Conservation (phyloP, 2,888 invertebrate genomes). For the Elgonia sp. region DNA sequence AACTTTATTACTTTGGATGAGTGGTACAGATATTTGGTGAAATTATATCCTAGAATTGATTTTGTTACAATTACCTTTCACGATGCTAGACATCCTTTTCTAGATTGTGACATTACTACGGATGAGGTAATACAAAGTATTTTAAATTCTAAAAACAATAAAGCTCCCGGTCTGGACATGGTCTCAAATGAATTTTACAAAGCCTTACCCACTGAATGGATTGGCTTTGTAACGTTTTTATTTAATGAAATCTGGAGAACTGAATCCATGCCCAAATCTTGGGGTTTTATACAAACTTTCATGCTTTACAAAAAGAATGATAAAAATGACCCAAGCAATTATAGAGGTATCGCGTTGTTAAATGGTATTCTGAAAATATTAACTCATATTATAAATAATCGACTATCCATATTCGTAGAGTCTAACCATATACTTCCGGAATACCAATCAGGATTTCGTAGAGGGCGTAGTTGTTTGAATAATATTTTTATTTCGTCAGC, state of each 20-base stretch:
- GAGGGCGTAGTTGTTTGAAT: not conserved
- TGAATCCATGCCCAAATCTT: not conserved
- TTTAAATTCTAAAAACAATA: not conserved
- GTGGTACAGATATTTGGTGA: not conserved
- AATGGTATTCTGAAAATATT: conserved; percentile 3
- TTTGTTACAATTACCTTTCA: not conserved
- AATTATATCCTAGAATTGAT: not conserved
- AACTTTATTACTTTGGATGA: not conserved
- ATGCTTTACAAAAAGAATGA: not conserved
- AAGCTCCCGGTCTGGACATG: not conserved
- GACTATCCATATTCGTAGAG: not conserved
- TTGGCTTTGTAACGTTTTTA: not conserved
- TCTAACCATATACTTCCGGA: not conserved
- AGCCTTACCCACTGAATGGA: not conserved
- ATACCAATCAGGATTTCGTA: conserved; percentile 17
- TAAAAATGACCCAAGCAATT: not conserved
- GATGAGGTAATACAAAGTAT: not conserved
- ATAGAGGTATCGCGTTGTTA: not conserved
- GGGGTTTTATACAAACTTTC: not conserved
- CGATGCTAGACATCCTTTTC: not conserved
- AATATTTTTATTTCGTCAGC: conserved; percentile 12
- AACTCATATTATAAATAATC: not conserved
- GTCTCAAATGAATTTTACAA: not conserved
- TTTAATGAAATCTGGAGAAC: not conserved
- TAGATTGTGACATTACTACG: not conserved